Conservation (phyloP, 2,888 invertebrate genomes). For the Hartigia nigra region DNA sequence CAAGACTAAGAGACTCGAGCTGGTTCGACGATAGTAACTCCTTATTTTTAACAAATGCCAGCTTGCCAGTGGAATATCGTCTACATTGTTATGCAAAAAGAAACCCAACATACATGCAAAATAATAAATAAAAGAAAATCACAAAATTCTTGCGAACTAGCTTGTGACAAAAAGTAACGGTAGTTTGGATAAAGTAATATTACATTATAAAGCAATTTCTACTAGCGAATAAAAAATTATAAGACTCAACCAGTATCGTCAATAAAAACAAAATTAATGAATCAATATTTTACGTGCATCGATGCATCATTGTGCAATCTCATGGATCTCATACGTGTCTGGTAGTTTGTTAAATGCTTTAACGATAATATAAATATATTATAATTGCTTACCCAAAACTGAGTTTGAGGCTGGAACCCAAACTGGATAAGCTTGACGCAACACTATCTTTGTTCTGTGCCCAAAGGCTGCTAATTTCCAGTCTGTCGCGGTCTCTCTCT, state of each 20-base stretch:
- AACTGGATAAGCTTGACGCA: constrained; percentile 81
- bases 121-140: constrained; percentile 29
- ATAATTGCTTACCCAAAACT: constrained; percentile 79
- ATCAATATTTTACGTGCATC: background rate
- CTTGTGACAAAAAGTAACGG: background rate
- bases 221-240: background rate
- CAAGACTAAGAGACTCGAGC: constrained; percentile 59
- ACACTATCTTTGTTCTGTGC: constrained; percentile 68
- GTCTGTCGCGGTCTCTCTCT: constrained; percentile 60
- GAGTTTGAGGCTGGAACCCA: constrained; percentile 85
- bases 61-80: constrained; percentile 60
- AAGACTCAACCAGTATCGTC: background rate
- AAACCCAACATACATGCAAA: constrained; percentile 44
- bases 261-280: background rate
- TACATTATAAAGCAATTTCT: background rate
- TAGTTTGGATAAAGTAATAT: background rate
- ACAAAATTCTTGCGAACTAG: background rate
- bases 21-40: constrained; percentile 57
- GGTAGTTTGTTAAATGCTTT: background rate
- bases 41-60: constrained; percentile 61
- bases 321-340: background rate
- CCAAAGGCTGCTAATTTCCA: constrained; percentile 62
- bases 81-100: constrained; percentile 43
- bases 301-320: background rate
- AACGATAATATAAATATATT: background rate